These are phyloP conservation scores for Bombus vancouverensis DNA, from an alignment of 1,140 invertebrate genomes.

Conservation along the genomic window DNA sequence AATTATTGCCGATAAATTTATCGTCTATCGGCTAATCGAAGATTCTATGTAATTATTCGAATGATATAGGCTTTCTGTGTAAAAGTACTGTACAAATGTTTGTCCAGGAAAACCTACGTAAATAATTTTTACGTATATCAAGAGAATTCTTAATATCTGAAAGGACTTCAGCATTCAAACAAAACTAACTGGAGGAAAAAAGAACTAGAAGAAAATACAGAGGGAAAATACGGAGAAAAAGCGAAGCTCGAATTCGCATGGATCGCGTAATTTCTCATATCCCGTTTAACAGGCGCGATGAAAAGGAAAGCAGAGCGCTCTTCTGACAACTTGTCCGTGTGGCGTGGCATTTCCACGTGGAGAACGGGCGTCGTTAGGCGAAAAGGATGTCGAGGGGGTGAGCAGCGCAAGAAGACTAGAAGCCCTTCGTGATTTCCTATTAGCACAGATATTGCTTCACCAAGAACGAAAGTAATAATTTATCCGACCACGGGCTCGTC, in stretches of 20 bases:
- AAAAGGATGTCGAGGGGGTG: slow-evolving; percentile 19
- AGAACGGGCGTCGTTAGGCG: slow-evolving; percentile 19
- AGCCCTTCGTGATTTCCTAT: slow-evolving; percentile 77
- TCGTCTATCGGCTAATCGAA: not conserved
- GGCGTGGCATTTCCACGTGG: slow-evolving; percentile 44
- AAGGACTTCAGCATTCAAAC: not conserved
- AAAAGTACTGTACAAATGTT: not conserved
- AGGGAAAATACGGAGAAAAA: not conserved
- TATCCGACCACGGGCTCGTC: slow-evolving; percentile 68
- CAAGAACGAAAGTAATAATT: slow-evolving; percentile 76
- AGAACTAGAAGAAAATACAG: not conserved
- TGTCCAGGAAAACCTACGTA: not conserved
- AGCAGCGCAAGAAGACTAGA: slow-evolving; percentile 54
- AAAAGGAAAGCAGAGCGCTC: slow-evolving; percentile 44
- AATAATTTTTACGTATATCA: not conserved
- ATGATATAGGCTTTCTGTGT: not conserved
- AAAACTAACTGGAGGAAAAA: not conserved
- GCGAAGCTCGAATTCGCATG: not conserved
- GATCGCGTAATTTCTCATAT: slow-evolving; percentile 55
- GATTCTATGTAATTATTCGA: not conserved
- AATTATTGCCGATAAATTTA: slow-evolving; percentile 16
- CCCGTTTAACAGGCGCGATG: slow-evolving; percentile 54
- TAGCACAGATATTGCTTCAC: slow-evolving; percentile 77
- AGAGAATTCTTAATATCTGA: not conserved
- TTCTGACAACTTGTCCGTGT: slow-evolving; percentile 19